Percentiles rank a stretch among this genome's conserved stretches.
phyloP scores from a whole-genome alignment of 2,113 vertebrate genomes.

The Lucifuga dentata region DNA sequence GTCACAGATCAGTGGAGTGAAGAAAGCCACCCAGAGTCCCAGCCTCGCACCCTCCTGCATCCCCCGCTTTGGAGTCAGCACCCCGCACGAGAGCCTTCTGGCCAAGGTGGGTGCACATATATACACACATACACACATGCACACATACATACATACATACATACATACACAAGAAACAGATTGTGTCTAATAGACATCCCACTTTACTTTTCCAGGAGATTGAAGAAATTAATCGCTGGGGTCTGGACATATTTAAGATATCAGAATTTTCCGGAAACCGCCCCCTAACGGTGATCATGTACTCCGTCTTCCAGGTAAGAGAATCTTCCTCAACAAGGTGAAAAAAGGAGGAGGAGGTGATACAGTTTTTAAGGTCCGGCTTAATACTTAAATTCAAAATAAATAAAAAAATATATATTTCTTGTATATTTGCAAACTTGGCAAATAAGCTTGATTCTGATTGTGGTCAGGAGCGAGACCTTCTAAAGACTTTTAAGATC shows the following conservation, averaged over 20 bases:
- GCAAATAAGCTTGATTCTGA: not conserved
- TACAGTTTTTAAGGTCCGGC: no score
- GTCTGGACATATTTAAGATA: slow-evolving; percentile 91
- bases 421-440: no score
- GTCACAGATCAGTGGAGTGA: slow-evolving; percentile 91
- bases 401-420: no score
- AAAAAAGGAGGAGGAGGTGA: not conserved
- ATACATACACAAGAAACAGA: not conserved
- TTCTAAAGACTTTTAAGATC: slow-evolving; percentile 93
- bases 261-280: slow-evolving; percentile 89
- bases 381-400: no score
- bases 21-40: slow-evolving; percentile 79
- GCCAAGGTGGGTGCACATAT: slow-evolving; percentile 81
- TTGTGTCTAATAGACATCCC: not conserved
- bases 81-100: slow-evolving; percentile 86
- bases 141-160: slow-evolving; percentile 3
- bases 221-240: slow-evolving; percentile 91
- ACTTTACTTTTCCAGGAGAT: slow-evolving; percentile 84
- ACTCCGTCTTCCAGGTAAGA: slow-evolving; percentile 92
- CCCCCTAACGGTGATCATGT: slow-evolving; percentile 91
- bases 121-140: slow-evolving; percentile 1
- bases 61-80: slow-evolving; percentile 90
- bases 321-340: not conserved
- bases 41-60: slow-evolving; percentile 80
- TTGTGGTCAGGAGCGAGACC: slow-evolving; percentile 87